Evolutionary conservation across 1,140 invertebrate species (phyloP), one percentile per base, ranked within the genome.

Genomic region (Helicoverpa zea): DNA sequence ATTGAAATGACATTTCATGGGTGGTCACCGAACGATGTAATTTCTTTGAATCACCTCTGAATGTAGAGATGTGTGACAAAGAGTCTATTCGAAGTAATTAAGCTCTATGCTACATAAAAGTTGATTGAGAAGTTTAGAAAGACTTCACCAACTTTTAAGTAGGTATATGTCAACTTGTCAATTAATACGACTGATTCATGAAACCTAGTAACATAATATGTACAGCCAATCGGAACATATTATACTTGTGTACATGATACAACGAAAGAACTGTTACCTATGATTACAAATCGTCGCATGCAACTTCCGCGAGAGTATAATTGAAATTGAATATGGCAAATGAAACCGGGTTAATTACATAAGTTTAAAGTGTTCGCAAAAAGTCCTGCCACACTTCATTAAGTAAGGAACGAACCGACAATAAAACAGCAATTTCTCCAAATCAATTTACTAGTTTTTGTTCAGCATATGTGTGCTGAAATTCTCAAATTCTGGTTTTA

Each of bases 291-390:
- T 64, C 61, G 76, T 66, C 64, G 61, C 81, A 70, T 81, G 76
- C 64, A 61, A 80, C 82, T 83, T 87, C 86, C 82, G 77, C 75
- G 43, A 68, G 2, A 64, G 16, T 75, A 83, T 86, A 80, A 85
- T 82, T 81, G 75, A 82, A 76, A 77, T 86, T 85, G 77, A 84
- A 85, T 84, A 89, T 84, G 86, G 85, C 18, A 61, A 85, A 85
- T 78, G 79, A 54, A 87, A 87, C 80, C 84, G 79, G 84, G 88
- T 81, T 87, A 89, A 85, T 86, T 86, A 75, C 85, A 81, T 70
- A 88, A 87, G 74, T 16, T 49, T 18, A 68, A 68, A 49, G 59
- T 35, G 47, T 23, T 64, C 74, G 68, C 81, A 87, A 81, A 83
- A 86, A 85, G 63, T 81, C 72, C 66, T 74, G 51, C 5, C 70